These are phyloP conservation scores for Neoscelio sp. DNA, from an alignment of 2,888 invertebrate genomes.

Conservation along the genomic window DNA sequence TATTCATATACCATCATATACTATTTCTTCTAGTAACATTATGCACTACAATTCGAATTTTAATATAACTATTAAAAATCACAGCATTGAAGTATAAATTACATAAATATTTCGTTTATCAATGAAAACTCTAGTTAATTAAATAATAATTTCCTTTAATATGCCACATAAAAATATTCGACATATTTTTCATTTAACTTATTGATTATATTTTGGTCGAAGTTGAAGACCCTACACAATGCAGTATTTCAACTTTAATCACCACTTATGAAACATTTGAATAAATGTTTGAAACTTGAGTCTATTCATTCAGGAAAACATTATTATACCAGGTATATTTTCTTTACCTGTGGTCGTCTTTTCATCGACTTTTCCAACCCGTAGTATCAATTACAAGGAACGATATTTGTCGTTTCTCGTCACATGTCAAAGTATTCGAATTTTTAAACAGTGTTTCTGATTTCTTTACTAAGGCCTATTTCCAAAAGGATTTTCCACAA, in stretches of 20 bases:
- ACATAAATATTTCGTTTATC: too few species aligned
- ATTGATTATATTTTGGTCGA: too few species aligned
- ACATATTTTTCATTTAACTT: too few species aligned
- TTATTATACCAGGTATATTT: slow-evolving; percentile 1
- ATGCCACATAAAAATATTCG: too few species aligned
- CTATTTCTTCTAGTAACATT: too few species aligned
- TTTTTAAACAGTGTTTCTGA: background rate
- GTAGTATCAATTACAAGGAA: slow-evolving; percentile 12
- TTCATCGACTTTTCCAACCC: background rate
- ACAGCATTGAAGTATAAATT: too few species aligned
- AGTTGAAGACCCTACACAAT: too few species aligned
- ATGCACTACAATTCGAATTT: too few species aligned
- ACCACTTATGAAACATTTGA: background rate
- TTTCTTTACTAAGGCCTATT: slow-evolving; percentile 7
- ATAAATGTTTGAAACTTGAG: slow-evolving; percentile 5
- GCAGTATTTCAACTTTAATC: background rate
- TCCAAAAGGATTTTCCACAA: slow-evolving; percentile 14
- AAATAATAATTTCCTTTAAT: too few species aligned
- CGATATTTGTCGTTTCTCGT: slow-evolving; percentile 19
- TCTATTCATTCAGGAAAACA: slow-evolving; percentile 3
- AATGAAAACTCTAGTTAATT: too few species aligned
- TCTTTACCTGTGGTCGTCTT: background rate
- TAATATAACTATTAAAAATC: too few species aligned
- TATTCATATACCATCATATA: too few species aligned
- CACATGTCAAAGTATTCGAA: slow-evolving; percentile 5